phyloP scores from a whole-genome alignment of 1,140 invertebrate species.

The Hycleus cichorii region DNA sequence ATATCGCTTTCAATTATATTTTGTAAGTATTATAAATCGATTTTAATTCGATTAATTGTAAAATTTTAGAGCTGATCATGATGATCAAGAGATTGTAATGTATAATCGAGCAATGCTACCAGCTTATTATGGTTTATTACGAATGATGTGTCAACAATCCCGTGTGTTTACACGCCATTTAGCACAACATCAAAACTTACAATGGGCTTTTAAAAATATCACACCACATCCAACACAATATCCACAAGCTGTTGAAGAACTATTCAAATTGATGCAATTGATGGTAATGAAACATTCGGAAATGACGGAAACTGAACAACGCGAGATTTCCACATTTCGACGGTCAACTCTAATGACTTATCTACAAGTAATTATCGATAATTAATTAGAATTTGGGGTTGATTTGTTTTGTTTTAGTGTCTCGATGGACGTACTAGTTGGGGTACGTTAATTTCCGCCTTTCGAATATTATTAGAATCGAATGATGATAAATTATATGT shows the following conservation, averaged over 20 bases:
- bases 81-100: constrained; percentile 88
- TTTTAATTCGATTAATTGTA: background rate
- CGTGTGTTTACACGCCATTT: constrained; percentile 75
- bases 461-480: constrained; percentile 78
- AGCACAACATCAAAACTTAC: constrained; percentile 87
- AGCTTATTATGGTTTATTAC: constrained; percentile 85
- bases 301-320: constrained; percentile 67
- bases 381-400: constrained; percentile 21
- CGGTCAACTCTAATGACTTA: constrained; percentile 77
- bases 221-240: constrained; percentile 90
- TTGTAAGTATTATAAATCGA: constrained; percentile 57
- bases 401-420: constrained; percentile 43
- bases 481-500: constrained; percentile 83
- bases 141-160: constrained; percentile 84
- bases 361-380: constrained; percentile 46
- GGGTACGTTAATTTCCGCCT: constrained; percentile 82
- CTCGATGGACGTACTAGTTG: constrained; percentile 77
- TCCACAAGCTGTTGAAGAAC: constrained; percentile 81
- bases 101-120: constrained; percentile 91
- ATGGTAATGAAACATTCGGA: constrained; percentile 71
- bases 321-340: constrained; percentile 75
- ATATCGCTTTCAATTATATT: constrained; percentile 96
- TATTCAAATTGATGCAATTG: constrained; percentile 82
- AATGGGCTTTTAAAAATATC: constrained; percentile 95
- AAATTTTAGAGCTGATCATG: constrained; percentile 74